Conservation (phyloP, 2,113 vertebrate genomes). For the Campylomormyrus tamandua region DNA sequence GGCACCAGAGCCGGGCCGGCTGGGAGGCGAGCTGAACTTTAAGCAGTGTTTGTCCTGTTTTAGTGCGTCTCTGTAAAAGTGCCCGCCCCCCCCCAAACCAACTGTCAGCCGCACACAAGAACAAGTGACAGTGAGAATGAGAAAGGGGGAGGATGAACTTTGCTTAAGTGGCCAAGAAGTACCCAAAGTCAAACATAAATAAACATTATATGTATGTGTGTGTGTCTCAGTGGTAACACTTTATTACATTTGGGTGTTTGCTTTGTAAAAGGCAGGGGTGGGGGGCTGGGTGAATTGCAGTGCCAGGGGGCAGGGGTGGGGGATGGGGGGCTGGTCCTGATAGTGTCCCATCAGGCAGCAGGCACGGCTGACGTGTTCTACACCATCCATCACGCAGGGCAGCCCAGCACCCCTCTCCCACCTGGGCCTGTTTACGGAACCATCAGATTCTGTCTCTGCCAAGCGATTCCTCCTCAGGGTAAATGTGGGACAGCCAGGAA, state of each 20-base stretch:
- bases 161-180: conserved; percentile 27
- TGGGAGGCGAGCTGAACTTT: conserved; percentile 12
- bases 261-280: conserved; percentile 55
- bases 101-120: conserved; percentile 11
- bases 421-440: not conserved
- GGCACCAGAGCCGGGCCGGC: not conserved
- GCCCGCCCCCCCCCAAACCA: not conserved
- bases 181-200: conserved; percentile 21
- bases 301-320: not conserved
- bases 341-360: conserved; percentile 57
- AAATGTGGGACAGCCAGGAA: not conserved
- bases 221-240: conserved; percentile 61
- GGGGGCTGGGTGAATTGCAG: conserved; percentile 27
- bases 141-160: conserved; percentile 23
- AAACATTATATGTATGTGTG: conserved; percentile 18
- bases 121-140: not conserved
- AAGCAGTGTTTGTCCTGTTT: conserved; percentile 11
- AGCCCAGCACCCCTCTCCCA: conserved; percentile 58
- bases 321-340: conserved; percentile 34
- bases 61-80: not conserved
- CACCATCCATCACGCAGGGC: conserved; percentile 58
- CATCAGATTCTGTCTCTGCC: not conserved
- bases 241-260: conserved; percentile 81
- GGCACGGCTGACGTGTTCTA: conserved; percentile 45
- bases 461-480: not conserved